Evolutionary conservation across 2,797 vertebrate species (phyloP).

Genomic region (Diplodus puntazzo): DNA sequence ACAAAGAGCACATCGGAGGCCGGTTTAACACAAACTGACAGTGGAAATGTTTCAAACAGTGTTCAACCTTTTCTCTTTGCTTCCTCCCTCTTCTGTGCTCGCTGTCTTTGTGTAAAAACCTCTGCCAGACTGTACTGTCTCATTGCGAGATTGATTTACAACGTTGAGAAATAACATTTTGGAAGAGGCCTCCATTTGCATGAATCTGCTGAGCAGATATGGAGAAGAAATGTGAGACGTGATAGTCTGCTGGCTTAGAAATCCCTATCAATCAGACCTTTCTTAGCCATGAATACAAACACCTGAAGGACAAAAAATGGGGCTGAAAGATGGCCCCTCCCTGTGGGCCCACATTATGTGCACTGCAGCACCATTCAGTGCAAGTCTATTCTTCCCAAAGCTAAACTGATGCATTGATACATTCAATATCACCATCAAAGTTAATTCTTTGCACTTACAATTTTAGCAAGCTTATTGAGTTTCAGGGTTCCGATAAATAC

Average conservation of each 20-base stretch:
- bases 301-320: conserved; percentile 63
- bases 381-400: conserved; percentile 54
- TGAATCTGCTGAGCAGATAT: conserved; percentile 56
- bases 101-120: conserved; percentile 57
- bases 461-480: conserved; percentile 69
- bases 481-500: conserved; percentile 72
- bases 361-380: conserved; percentile 56
- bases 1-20: conserved; percentile 79
- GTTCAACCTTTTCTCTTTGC: conserved; percentile 53
- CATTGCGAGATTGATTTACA: conserved; percentile 70
- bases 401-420: conserved; percentile 58
- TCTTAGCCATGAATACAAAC: conserved; percentile 69
- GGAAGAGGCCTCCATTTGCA: conserved; percentile 52
- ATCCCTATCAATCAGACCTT: conserved; percentile 67
- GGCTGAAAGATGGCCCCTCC: conserved; percentile 63
- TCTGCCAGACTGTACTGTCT: conserved; percentile 47
- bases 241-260: conserved; percentile 70
- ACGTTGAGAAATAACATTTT: conserved; percentile 56
- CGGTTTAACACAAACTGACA: conserved; percentile 81
- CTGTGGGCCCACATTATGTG: conserved; percentile 55
- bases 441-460: conserved; percentile 70
- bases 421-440: conserved; percentile 72
- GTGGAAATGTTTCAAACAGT: conserved; percentile 78
- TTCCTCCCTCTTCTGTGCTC: conserved; percentile 58
- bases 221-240: conserved; percentile 51